phyloP scores from a whole-genome alignment of 2,888 invertebrate genomes.

The Rapana venosa region DNA sequence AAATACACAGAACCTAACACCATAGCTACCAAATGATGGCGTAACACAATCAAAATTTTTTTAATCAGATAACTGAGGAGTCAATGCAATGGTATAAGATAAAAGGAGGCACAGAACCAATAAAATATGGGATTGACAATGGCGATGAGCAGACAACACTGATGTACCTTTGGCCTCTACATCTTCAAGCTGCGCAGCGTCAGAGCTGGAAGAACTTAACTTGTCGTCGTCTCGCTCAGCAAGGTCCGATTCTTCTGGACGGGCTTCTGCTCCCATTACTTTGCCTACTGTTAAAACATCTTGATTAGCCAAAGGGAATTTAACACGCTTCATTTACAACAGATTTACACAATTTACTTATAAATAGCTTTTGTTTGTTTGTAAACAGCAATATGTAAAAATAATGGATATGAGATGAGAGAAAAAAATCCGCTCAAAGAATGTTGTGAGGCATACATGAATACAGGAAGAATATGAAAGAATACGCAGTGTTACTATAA shows the following conservation, averaged over 20 bases:
- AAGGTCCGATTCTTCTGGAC: constrained; percentile 12
- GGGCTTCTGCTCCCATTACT: constrained; percentile 32
- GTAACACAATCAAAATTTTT: too few relatives aligned
- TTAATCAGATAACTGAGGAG: too few relatives aligned
- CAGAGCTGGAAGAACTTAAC: constrained; percentile 71
- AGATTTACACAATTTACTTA: not conserved
- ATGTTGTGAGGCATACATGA: too few relatives aligned
- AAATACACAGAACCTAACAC: too few relatives aligned
- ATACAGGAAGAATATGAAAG: too few relatives aligned
- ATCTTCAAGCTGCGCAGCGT: constrained; percentile 72
- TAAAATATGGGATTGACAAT: not conserved
- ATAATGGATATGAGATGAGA: not conserved
- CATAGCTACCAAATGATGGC: too few relatives aligned
- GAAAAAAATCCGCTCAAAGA: too few relatives aligned
- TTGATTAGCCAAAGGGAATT: not conserved
- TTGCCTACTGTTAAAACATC: constrained; percentile 45
- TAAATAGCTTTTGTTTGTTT: too few relatives aligned
- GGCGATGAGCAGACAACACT: constrained; percentile 32
- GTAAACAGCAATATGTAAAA: too few relatives aligned
- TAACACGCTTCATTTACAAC: not conserved
- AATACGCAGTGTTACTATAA: not conserved
- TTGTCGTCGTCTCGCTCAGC: constrained; percentile 57
- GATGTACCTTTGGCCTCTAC: constrained; percentile 65
- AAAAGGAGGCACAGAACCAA: not conserved
- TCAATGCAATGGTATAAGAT: not conserved